These are phyloP conservation scores for Malurus melanocephalus DNA, from an alignment of 2,113 vertebrate species.

Conservation along the genomic window DNA sequence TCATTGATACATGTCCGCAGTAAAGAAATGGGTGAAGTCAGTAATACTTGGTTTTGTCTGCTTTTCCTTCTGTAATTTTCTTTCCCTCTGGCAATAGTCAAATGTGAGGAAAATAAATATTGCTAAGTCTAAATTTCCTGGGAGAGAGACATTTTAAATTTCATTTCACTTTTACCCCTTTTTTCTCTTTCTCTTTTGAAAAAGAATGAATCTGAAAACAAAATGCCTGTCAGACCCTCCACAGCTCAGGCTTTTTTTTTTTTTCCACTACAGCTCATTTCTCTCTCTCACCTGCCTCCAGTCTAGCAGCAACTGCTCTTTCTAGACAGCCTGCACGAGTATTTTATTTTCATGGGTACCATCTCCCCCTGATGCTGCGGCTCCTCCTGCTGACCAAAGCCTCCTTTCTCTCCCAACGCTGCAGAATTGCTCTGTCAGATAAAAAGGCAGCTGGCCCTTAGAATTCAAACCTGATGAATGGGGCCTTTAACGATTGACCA, in stretches of 20 bases:
- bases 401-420: neutral
- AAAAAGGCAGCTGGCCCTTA: neutral
- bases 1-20: neutral
- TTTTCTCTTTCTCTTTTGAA: neutral
- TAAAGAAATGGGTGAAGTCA: neutral
- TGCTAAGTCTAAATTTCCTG: neutral
- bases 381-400: neutral
- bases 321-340: rapidly evolving
- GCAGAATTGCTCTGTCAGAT: neutral
- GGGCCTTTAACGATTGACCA: neutral
- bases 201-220: neutral
- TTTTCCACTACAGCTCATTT: neutral
- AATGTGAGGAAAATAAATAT: neutral
- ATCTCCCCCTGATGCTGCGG: neutral
- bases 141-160: neutral
- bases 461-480: neutral
- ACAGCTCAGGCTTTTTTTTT: neutral
- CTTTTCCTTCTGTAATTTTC: neutral
- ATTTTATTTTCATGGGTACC: neutral
- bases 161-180: neutral
- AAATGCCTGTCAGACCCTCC: neutral
- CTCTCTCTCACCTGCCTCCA: neutral
- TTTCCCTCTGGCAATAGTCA: neutral
- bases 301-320: neutral
- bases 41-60: neutral